Base-by-base conservation (phyloP, 30 jellyfish, hydroid and myxozoan genomes). In the Cassiopea xamachana region DNA sequence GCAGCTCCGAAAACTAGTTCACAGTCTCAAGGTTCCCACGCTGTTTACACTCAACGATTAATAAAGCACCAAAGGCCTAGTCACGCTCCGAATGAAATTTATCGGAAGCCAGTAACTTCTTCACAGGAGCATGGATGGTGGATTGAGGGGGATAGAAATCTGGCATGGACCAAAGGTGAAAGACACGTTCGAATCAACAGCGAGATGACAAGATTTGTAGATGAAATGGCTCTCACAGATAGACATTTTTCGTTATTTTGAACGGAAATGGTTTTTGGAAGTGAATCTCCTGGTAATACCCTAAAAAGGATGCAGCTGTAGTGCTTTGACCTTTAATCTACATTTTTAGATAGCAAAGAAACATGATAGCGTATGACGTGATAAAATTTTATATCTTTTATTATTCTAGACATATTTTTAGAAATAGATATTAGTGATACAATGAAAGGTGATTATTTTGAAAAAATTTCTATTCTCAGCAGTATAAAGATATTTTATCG, bases 41-140 rank as follows among this genome's bases (percentile, higher is more conserved):
- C 79, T 6, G 82, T 74, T 18, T 88, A 88, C 86, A 93, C 97
- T 6, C 94, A 93, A 74, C 59, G 97, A 60, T 71, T 93, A 75
- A 93, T 97, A 45, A 93, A 93, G 51, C 98, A 93, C 87, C 97
- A 88, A 60, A 64, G 98, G 77, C 90, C 98, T 44, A 83, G 43
- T 60, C 69, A 87, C 55, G 98, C 93, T 55, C 98, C 98, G n/a
- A 94, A 94, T 73, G 98, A 94, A 67, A 89, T 87, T 60, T 94
- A 94, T 83, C 67, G 97, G 0, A 94, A 94, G 64, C 97, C 97
- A 60, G 87, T 94, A 12, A 81, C 98, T 27, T 69, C 98, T 18
- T 94, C 98, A 2, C 98, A 94, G 55, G 97, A 94, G 14, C 94
- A 94, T 51, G 98, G 98, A 45, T 94, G 98, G 98, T 94, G 97